Conservation (phyloP, 64 coral and sea anemone genomes). For the Stichodactyla mertensii region DNA sequence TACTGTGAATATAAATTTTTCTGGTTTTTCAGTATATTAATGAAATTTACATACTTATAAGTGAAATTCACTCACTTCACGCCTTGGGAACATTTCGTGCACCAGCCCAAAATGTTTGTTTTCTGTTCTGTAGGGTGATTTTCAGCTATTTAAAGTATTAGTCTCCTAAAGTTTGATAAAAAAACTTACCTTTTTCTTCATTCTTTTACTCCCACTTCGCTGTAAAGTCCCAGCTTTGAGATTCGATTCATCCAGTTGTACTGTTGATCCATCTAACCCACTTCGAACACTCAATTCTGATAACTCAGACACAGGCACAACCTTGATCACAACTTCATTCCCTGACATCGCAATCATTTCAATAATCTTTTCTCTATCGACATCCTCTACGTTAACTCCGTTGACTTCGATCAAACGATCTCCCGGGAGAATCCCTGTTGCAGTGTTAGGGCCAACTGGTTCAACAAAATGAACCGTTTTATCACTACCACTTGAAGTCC, state of each 20-base stretch:
- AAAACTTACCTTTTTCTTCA: slow-evolving; percentile 90
- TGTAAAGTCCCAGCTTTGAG: slow-evolving; percentile 79
- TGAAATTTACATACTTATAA: not conserved
- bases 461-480: slow-evolving; percentile 89
- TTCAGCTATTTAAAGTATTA: not conserved
- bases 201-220: slow-evolving; percentile 93
- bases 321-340: slow-evolving; percentile 86
- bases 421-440: slow-evolving; percentile 63
- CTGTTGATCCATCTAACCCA: slow-evolving; percentile 76
- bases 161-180: not conserved
- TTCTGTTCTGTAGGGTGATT: not conserved
- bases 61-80: slow-evolving; percentile 1
- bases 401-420: slow-evolving; percentile 93
- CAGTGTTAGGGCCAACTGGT: slow-evolving; percentile 64
- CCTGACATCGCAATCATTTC: slow-evolving; percentile 89
- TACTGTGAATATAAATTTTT: not conserved
- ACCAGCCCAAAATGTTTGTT: not conserved
- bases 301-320: slow-evolving; percentile 82
- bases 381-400: slow-evolving; percentile 78
- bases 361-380: slow-evolving; percentile 91
- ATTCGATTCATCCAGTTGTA: slow-evolving; percentile 93
- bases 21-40: not conserved
- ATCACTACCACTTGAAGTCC: slow-evolving; percentile 55
- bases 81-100: not conserved
- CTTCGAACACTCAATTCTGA: slow-evolving; percentile 93